Base-by-base conservation (phyloP, 37 sponge, comb jelly and placozoan genomes). In the Spongia lamella region DNA sequence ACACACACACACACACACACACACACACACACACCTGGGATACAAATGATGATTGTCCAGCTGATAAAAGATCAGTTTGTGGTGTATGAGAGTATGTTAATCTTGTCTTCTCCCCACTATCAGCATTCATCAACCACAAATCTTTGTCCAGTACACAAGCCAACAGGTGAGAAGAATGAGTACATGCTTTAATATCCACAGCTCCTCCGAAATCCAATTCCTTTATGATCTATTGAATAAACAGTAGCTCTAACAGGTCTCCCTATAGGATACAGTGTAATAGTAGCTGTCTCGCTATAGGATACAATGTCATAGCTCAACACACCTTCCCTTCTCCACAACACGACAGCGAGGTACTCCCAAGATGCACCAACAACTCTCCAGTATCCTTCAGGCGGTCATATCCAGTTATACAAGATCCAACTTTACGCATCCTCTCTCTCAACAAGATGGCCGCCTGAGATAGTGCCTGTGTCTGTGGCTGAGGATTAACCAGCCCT, bases 1-100 rank as follows among this genome's bases (percentile, higher is more conserved):
- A 43, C 47, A 43, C 47, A 43, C 9, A 43, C 47, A 43, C 47
- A 43, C 47, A 43, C 47, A 43, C 9, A 43, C 47, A 43, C 7
- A 31, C 30, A 1, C 39, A 38, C 70, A 34, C 26, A 86, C 86
- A 80, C 61, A 62, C 86, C 86, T 85, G 86, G n/a, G 63, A 70
- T 5, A 85, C 38, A 21, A 78, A 85, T 3, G 79, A 61, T 20
- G 86, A 62, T 37, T 68, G 70, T 5, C 84, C 84, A 74, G 76
- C 76, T 31, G 68, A 53, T 34, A 43, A 43, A 5, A 43, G 9
- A 43, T 43, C 47, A 43, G 47, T 43, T 43, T 43, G 7, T 43
- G 47, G 47, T 13, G 47, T 43, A 43, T 43, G 47, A 59, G 84
- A 67, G 40, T 56, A 17, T 19, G 84, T 83, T 32, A 83, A 50